Base-by-base conservation (phyloP, 1,140 invertebrate genomes). In the Pseudomyrmex dendroicus region DNA sequence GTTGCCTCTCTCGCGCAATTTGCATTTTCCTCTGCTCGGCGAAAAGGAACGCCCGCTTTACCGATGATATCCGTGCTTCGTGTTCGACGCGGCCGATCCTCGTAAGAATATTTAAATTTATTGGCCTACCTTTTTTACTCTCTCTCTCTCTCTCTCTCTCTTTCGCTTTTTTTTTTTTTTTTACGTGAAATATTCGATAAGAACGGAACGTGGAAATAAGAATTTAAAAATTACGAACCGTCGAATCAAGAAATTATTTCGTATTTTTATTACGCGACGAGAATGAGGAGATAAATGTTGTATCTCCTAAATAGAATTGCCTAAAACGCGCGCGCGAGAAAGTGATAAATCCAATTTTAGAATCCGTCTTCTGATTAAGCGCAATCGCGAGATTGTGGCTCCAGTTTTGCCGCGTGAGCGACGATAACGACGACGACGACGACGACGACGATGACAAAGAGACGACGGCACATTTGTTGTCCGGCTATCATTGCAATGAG, bases 11-110 rank as follows among this genome's bases (percentile, higher is more conserved):
- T 85, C 62, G 68, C n/a, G 25, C 52, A 73, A 83, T 87, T 87
- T 83, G 70, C 84, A 86, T 83, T 80, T 67, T 80, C 54, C 52
- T 83, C 64, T 83, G 77, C 70, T 86, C 84, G 85, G 70, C 80
- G 77, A 86, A 83, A 86, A 86, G 85, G 72, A 86, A 86, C 78
- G 84, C 44, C 70, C 59, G 66, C 72, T 57, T 73, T 57, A 25
- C 57, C 22, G 44, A 25, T 22, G 66, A 54, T 57, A 77, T 25
- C n/a, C 48, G 22, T 20, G 64, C 20, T 63, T 15, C 50, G 57
- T 54, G 63, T 83, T 77, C 82, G 64, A 77, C 62, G 17, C 66
- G 64, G 25, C 25, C 83, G 25, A 84, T 59, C 46, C 56, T 57
- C 46, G 44, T 70, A 48, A 20, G 64, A 48, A 68, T 78, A 70